A percentile compares a stretch with the other conserved stretches of the same genome.
phyloP scores from a whole-genome alignment of 1,140 invertebrate species.

The Cyphomyrmex costatus region DNA sequence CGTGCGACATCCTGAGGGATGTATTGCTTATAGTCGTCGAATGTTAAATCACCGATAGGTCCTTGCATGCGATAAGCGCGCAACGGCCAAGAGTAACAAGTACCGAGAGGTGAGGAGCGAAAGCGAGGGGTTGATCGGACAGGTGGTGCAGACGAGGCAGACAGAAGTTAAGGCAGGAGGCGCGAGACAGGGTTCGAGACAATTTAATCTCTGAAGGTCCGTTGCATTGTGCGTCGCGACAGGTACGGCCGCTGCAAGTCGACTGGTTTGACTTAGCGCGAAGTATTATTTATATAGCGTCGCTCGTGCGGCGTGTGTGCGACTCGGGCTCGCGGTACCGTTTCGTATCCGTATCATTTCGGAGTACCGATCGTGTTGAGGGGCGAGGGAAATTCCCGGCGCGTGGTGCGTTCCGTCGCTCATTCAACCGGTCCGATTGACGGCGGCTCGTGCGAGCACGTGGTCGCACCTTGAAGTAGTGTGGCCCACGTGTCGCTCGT shows the following conservation, averaged over 20 bases:
- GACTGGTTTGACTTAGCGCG: conserved; percentile 82
- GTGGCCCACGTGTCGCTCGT: not conserved
- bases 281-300: conserved; percentile 85
- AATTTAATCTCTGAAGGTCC: conserved; percentile 71
- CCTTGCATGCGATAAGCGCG: conserved; percentile 23
- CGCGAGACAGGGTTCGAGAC: not conserved
- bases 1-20: conserved; percentile 79
- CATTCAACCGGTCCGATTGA: conserved; percentile 36
- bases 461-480: not conserved
- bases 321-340: conserved; percentile 59
- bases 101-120: not conserved
- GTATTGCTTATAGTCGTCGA: conserved; percentile 6
- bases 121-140: not conserved
- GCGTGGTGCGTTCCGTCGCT: conserved; percentile 18
- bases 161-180: conserved; percentile 3
- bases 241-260: conserved; percentile 83
- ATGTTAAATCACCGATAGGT: not conserved
- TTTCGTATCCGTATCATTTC: conserved; percentile 65
- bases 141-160: not conserved
- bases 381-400: not conserved
- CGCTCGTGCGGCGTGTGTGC: conserved; percentile 21
- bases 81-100: not conserved
- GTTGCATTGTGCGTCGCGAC: conserved; percentile 77
- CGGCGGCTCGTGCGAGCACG: not conserved
- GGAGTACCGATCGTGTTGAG: not conserved